phyloP scores from a whole-genome alignment of 2,113 vertebrate genomes.

The Pluvianellus socialis region DNA sequence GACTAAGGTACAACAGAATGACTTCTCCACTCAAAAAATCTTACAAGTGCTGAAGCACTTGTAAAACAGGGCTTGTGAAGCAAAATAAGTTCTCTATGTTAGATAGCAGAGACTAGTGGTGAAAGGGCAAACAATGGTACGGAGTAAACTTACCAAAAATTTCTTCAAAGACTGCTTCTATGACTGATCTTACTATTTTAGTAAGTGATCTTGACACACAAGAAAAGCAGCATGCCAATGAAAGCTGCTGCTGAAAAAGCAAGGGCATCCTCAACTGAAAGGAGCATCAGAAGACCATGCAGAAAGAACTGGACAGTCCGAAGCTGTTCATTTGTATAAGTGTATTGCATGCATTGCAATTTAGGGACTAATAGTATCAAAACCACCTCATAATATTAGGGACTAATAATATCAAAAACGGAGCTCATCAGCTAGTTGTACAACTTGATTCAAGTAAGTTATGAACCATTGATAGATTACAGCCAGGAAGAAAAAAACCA shows the following conservation, averaged over 20 bases:
- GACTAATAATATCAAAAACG: neutral
- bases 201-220: neutral
- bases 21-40: neutral
- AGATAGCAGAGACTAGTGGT: neutral
- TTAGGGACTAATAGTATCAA: neutral
- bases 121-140: neutral
- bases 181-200: slow-evolving; percentile 7
- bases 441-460: neutral
- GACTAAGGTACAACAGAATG: neutral
- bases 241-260: neutral
- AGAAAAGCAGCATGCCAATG: neutral
- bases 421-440: neutral
- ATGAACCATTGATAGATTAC: neutral
- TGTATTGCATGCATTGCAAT: neutral
- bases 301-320: neutral
- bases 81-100: neutral
- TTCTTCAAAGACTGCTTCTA: neutral
- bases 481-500: neutral
- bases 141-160: neutral
- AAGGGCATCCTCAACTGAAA: neutral
- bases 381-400: neutral
- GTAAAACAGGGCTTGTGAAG: neutral
- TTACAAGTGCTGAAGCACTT: neutral
- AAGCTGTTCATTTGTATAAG: neutral
- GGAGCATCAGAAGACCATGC: neutral